Evolutionary conservation across 1,140 invertebrate species (phyloP), one percentile per base, ranked within the genome.

Genomic region (Subanguina moxae): DNA sequence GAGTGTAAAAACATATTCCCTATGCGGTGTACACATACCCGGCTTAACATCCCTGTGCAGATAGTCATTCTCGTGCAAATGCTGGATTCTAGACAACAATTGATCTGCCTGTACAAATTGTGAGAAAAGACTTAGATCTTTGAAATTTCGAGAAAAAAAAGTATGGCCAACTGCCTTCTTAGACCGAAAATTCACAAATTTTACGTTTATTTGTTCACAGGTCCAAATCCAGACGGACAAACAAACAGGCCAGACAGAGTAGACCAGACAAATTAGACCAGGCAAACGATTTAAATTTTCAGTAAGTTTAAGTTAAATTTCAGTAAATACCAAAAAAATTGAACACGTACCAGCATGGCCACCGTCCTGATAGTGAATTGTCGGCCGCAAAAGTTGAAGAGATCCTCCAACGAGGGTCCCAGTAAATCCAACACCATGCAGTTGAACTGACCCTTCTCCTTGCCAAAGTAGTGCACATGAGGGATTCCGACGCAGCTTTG

Each of bases 381-480:
- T 28, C 32, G 5, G 17, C 64, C 17, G 13, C 21, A 27, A 13
- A 42, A 23, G 86, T 97, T 94, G 84, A 96, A 96, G 19, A 96
- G 87, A 85, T 96, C 93, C 87, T 96, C 93, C 21, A 95, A 86
- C 57, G 91, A 93, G n/a, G 93, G 93, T 25, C 93, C 93, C 25
- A 96, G 86, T 48, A 96, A 86, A 83, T 96, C 93, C 92, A 96
- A 94, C 11, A 96, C 92, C 70, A 96, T 86, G 57, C 93, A 90
- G 87, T 97, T 97, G 85, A 94, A 94, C 85, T 92, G 93, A 70
- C 94, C 91, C 74, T 88, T 87, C 83, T 94, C 91, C 84, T 89
- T 89, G 63, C 91, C 91, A 86, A 89, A 93, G 87, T 89, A 90
- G 86, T 91, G 89, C 84, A 94, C 90, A 76, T 93, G 91, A 73